Percentiles rank a stretch among this genome's conserved stretches.
Conservation (phyloP, 2,888 invertebrate species). For the Stenchaetothrips biformis region DNA sequence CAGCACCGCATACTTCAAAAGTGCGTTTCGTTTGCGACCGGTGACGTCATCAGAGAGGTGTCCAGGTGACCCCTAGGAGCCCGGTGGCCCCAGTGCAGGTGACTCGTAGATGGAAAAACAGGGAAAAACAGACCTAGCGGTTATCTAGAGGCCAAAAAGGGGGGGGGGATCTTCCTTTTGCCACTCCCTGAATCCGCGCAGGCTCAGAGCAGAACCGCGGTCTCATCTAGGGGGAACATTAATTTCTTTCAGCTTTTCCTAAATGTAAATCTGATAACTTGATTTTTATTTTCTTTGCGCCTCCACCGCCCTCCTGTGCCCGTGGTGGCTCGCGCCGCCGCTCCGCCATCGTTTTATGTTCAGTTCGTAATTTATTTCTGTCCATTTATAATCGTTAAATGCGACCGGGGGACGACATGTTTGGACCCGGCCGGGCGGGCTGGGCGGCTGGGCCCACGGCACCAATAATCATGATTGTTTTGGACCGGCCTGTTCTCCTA, state of each 20-base stretch:
- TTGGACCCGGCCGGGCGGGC: neutral
- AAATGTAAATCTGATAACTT: constrained; percentile 8
- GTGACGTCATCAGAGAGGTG: neutral
- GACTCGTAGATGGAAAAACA: too few species aligned
- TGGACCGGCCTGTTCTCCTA: neutral
- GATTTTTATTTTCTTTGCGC: neutral
- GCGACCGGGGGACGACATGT: constrained; percentile 22
- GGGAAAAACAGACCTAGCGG: too few species aligned
- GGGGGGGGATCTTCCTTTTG: too few species aligned
- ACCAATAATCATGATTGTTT: constrained; percentile 24
- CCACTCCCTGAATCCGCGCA: too few species aligned
- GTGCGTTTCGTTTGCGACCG: too few species aligned
- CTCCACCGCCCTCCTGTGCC: neutral
- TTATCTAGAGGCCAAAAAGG: too few species aligned
- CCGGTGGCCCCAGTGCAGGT: neutral
- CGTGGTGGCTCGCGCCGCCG: neutral
- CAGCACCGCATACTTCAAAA: too few species aligned
- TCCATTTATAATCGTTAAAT: constrained; percentile 25
- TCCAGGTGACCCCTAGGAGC: neutral
- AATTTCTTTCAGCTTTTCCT: constrained; percentile 3
- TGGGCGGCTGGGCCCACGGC: neutral
- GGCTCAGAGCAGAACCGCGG: neutral
- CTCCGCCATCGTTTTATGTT: constrained; percentile 1
- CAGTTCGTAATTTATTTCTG: constrained; percentile 20
- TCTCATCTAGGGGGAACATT: neutral